Base-by-base conservation (phyloP, 2,888 invertebrate genomes). In the Drosophila anomelani region DNA sequence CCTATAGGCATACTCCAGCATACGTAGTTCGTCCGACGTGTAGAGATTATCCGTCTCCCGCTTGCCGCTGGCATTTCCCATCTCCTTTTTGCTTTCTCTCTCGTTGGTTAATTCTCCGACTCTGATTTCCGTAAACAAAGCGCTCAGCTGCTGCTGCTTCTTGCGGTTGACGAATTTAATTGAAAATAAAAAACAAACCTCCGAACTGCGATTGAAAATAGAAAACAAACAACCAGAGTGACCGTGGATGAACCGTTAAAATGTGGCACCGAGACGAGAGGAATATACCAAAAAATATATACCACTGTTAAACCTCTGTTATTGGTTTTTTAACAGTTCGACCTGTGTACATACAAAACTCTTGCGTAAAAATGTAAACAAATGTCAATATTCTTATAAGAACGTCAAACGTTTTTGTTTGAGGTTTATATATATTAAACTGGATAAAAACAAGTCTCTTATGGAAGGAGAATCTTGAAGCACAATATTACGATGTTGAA, bases 1-100 rank as follows among this genome's bases (percentile, higher is more conserved):
- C 10, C 85, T 86, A 69, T 89, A 91, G 9, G 91, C 89, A 3
- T 78, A 76, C 44, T 91, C 91, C 60, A 91, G 64, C 34, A 89
- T 75, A 46, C 89, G 88, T 23, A 88, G 41, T 61, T 92, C 91
- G 4, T 92, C 91, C 0, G 78, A 41, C 5, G 89, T 90, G 62
- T 85, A 91, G 55, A 87, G 55, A 69, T 77, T 87, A 29, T 85
- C 85, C 68, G 75, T 62, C 41, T 87, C 85, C 32, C 76, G 79
- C 71, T 85, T 85, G 51, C 83, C 66, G 57, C 67, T 79, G 12
- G 77, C 63, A 39, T 87, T 85, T 7, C 85, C 85, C 85, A 85
- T 85, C 36, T 26, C 54, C 26, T 10, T 7, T 36, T 23, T 3
- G 23, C 9, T 53, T 5, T 51, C 20, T 53, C n/a, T 36, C 34